These are phyloP conservation scores for Myiozetetes cayanensis DNA, from an alignment of 2,113 vertebrate species.

Conservation along the genomic window DNA sequence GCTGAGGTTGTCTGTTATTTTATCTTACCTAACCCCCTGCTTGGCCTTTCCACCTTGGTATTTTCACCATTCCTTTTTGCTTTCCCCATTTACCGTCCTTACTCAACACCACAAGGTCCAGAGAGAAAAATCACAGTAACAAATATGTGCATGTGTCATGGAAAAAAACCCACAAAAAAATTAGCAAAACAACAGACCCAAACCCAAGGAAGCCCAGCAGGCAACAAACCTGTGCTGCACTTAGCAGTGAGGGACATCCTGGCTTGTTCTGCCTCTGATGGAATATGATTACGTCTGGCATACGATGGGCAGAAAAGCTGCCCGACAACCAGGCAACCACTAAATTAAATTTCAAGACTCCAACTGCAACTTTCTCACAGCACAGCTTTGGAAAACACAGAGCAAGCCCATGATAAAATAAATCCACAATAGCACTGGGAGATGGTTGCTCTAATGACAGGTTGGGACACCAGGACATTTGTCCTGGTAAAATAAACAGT, in stretches of 20 bases:
- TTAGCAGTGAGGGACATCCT: neutral
- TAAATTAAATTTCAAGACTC: conserved; percentile 29
- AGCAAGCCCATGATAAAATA: neutral
- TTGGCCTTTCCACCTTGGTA: neutral
- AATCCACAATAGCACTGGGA: neutral
- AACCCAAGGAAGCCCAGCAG: neutral
- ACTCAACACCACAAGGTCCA: neutral
- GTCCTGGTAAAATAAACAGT: neutral
- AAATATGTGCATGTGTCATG: neutral
- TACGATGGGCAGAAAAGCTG: neutral
- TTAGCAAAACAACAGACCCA: neutral
- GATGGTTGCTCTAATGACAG: neutral
- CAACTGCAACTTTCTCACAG: conserved; percentile 16
- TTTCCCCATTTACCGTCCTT: neutral
- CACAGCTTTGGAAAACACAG: neutral
- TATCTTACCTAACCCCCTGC: neutral
- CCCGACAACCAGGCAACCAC: conserved; percentile 14
- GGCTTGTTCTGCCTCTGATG: neutral
- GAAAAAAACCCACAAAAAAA: rapidly evolving
- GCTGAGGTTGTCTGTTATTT: neutral
- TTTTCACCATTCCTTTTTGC: neutral
- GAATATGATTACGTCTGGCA: neutral
- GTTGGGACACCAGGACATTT: neutral
- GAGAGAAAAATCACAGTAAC: neutral
- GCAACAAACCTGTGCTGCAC: neutral